A percentile compares a stretch with the other conserved stretches of the same genome.
These are phyloP conservation scores for Eudemis profundana DNA, from an alignment of 2,888 invertebrate genomes.

Conservation along the genomic window DNA sequence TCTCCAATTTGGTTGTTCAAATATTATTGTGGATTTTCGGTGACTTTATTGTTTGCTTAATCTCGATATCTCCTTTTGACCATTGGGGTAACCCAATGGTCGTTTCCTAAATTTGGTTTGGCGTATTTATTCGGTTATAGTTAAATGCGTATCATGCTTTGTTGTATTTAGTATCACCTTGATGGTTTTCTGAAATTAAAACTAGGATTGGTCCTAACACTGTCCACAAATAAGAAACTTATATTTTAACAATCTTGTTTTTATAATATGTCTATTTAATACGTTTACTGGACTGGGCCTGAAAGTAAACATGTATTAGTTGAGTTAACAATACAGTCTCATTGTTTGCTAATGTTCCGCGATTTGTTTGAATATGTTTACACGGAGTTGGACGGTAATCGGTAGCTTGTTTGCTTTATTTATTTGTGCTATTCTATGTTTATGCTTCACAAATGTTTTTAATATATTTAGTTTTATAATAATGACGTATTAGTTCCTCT, in stretches of 20 bases:
- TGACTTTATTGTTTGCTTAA: conserved; percentile 9
- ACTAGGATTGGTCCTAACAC: too few species aligned
- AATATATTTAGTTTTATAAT: too few species aligned
- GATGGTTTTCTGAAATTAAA: too few species aligned
- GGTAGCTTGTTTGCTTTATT: conserved; percentile 20
- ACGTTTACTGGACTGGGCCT: not conserved
- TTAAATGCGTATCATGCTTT: too few species aligned
- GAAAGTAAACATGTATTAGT: conserved; percentile 4
- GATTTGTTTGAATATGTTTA: conserved; percentile 21
- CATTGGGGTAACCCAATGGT: too few species aligned
- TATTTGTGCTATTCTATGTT: conserved; percentile 10
- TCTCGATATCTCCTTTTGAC: not conserved
- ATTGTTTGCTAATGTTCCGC: conserved; percentile 18
- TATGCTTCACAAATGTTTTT: not conserved
- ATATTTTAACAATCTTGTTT: not conserved
- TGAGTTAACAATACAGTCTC: conserved; percentile 1
- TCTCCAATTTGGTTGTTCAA: conserved; percentile 13
- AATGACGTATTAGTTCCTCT: too few species aligned
- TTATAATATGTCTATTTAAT: not conserved
- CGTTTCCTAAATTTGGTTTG: too few species aligned
- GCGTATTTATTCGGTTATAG: too few species aligned
- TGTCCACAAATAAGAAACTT: too few species aligned
- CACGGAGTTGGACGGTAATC: conserved; percentile 1
- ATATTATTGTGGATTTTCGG: conserved; percentile 11
- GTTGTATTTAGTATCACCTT: too few species aligned